Base-by-base conservation (phyloP, 1,140 invertebrate species). In the Brachionus sp. region DNA sequence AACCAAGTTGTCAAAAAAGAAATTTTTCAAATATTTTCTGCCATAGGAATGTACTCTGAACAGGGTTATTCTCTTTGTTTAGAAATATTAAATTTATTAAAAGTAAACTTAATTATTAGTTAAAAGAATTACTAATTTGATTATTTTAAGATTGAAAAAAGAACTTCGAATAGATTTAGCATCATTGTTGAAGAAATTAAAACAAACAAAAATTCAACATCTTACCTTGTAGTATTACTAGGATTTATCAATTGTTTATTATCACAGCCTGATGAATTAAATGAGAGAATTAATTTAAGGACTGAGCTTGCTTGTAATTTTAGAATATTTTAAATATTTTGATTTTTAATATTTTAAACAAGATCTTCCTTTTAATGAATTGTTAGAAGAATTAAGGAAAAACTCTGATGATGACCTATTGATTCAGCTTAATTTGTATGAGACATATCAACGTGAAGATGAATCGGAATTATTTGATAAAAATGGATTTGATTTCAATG, bases 11-110 rank as follows among this genome's bases (percentile, higher is more conserved):
- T 75, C 10, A 75, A 75, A 75, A 75, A 75, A 46, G 70, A 75
- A 75, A 75, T 75, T 25, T 75, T 75, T 23, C 70, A 75, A 75
- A 50, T 75, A 46, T 75, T 75, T 75, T 75, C 39, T 10, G 70
- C 70, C 1, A 50, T 75, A 44, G 70, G 16, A 13, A 75, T 75
- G 70, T 75, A 46, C 23, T 75, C 39, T 29, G 70, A 25, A 5
- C 23, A 46, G 25, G 70, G 70, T 25, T 75, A 75, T 46, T 25
- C 70, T 46, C 19, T 75, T 29, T 46, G 70, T 75, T 46, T 75
- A 44, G 25, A 75, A n/a, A 75, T 75, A 12, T 46, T 75, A 33
- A 25, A 75, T 35, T 23, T 25, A 19, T 19, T 75, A 12, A 75
- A 46, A 25, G 70, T 46, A 46, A 25, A 6, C 12, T 29, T 75